A percentile compares a stretch with the other conserved stretches of the same genome.
Conservation (phyloP, 2,797 vertebrate genomes). For the Neopelma chrysocephalum region DNA sequence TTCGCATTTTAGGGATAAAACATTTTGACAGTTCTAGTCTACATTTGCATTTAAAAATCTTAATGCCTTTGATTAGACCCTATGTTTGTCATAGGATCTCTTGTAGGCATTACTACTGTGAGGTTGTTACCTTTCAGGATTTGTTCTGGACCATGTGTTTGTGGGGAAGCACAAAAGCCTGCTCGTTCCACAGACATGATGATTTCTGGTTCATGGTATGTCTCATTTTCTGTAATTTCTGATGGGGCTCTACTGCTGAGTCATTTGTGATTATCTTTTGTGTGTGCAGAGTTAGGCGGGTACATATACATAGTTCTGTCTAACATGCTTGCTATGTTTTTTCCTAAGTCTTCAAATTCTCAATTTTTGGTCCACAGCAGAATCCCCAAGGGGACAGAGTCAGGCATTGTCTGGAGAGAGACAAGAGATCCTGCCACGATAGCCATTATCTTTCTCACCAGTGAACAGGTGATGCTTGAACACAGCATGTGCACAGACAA, state of each 20-base stretch:
- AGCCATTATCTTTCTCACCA: not conserved
- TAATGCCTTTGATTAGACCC: conserved; percentile 36
- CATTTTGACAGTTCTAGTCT: conserved; percentile 64
- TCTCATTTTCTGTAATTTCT: not conserved
- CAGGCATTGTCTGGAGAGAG: not conserved
- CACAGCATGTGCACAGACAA: not conserved
- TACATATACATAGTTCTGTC: not conserved
- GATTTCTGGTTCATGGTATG: not conserved
- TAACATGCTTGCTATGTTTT: not conserved
- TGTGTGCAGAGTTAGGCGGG: not conserved
- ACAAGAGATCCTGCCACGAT: not conserved
- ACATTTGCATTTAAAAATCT: conserved; percentile 51
- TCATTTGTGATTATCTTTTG: not conserved
- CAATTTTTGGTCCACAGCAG: not conserved
- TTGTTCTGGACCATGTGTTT: conserved; percentile 14
- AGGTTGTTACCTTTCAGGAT: conserved; percentile 38
- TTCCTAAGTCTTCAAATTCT: not conserved
- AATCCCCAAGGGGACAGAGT: not conserved
- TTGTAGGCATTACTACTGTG: not conserved
- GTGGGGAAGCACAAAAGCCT: not conserved
- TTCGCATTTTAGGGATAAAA: conserved; percentile 52
- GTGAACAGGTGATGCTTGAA: not conserved
- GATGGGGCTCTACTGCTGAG: not conserved
- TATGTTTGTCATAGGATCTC: not conserved
- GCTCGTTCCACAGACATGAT: not conserved